Evolutionary conservation across 2,797 vertebrate genomes (phyloP).

Genomic region (Acipenser transmontanus): DNA sequence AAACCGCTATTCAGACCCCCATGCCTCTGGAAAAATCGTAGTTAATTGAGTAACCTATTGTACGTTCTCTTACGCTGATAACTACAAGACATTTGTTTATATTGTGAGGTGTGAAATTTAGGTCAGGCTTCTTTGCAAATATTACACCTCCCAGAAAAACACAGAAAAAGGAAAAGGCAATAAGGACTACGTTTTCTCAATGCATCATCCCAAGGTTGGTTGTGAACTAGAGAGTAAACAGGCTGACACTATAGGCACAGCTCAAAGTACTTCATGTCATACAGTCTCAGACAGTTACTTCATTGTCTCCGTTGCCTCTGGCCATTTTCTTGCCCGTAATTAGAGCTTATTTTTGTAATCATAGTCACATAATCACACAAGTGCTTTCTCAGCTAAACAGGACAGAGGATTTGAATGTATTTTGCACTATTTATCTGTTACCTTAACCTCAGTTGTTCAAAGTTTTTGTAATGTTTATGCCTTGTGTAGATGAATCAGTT

Average conservation of each 20-base stretch:
- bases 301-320: slow-evolving; percentile 53
- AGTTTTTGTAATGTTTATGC: no score
- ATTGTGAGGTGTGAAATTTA: slow-evolving; percentile 46
- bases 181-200: slow-evolving; percentile 29
- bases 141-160: slow-evolving; percentile 44
- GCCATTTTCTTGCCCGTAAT: slow-evolving; percentile 54
- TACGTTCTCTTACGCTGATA: slow-evolving; percentile 36
- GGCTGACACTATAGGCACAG: slow-evolving; percentile 64
- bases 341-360: slow-evolving; percentile 61
- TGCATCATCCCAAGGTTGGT: slow-evolving; percentile 31
- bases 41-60: slow-evolving; percentile 22
- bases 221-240: slow-evolving; percentile 51
- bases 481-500: no score
- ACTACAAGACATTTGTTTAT: slow-evolving; percentile 41
- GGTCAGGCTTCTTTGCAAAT: slow-evolving; percentile 27
- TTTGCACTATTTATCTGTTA: no score
- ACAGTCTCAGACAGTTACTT: slow-evolving; percentile 43
- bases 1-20: background rate
- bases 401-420: no score
- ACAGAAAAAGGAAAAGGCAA: slow-evolving; percentile 35
- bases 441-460: no score
- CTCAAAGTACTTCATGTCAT: slow-evolving; percentile 65
- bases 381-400: background rate
- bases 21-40: slow-evolving; percentile 6
- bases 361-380: slow-evolving; percentile 35